These are phyloP conservation scores for Cyrtorhinus lividipennis DNA, from an alignment of 1,140 invertebrate species.

Conservation along the genomic window DNA sequence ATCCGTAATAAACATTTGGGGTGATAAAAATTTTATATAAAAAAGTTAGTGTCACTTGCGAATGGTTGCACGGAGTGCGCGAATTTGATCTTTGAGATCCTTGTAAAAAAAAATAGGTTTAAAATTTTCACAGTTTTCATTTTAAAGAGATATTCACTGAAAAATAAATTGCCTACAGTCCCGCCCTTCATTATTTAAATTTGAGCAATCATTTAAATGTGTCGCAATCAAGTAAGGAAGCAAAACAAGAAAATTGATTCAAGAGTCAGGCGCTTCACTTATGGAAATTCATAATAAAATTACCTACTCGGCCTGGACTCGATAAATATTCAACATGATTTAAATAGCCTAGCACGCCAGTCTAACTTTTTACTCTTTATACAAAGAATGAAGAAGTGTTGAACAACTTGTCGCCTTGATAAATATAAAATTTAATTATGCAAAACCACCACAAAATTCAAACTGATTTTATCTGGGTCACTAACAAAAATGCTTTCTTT, in stretches of 20 bases:
- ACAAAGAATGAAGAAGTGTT: conserved; percentile 3
- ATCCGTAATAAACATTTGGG: too few species aligned
- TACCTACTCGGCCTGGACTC: not conserved
- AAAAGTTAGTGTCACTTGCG: too few species aligned
- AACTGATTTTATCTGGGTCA: not conserved
- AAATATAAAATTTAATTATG: conserved; percentile 4
- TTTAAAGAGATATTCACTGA: too few species aligned
- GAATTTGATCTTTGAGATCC: too few species aligned
- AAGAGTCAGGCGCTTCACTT: not conserved
- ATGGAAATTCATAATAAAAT: conserved; percentile 4
- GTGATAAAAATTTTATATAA: too few species aligned
- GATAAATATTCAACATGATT: conserved; percentile 3
- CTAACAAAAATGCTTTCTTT: not conserved
- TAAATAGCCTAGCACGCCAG: not conserved
- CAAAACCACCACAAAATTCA: not conserved
- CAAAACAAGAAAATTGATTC: not conserved
- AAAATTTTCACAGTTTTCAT: too few species aligned
- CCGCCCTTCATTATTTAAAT: too few species aligned
- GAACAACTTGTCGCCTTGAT: not conserved
- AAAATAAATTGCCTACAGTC: too few species aligned
- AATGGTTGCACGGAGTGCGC: too few species aligned
- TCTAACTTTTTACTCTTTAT: not conserved
- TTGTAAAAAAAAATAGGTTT: too few species aligned
- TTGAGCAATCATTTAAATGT: not conserved
- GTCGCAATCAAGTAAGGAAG: not conserved